Evolutionary conservation across 2,888 invertebrate genomes (phyloP).

Genomic region (Ophioninae sp.): DNA sequence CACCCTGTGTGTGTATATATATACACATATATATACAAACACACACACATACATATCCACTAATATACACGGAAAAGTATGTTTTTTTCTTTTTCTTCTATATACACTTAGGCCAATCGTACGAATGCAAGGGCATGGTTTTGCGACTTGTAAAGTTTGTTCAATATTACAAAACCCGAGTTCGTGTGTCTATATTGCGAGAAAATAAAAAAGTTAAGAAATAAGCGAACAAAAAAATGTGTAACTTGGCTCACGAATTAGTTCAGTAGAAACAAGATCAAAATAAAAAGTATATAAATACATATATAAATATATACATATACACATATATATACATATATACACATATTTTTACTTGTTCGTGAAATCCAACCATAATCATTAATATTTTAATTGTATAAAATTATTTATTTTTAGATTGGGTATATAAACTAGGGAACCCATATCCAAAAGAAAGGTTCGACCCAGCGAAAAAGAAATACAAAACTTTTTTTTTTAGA

Average conservation of each 20-base stretch:
- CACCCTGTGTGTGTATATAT: no score
- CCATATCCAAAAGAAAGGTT: no score
- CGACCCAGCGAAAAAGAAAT: no score
- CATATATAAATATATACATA: conserved; percentile 11
- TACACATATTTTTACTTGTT: no score
- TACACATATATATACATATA: no score
- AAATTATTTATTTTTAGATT: no score
- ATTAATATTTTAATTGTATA: no score
- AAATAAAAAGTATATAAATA: conserved; percentile 52
- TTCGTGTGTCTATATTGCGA: conserved; percentile 45
- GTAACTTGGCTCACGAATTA: conserved; percentile 43
- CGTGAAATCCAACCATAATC: no score
- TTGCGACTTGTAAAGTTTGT: conserved; percentile 56
- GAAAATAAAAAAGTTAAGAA: neutral
- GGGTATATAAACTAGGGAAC: no score
- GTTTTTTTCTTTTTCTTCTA: conserved; percentile 30
- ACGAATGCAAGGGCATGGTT: conserved; percentile 20
- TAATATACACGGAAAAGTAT: conserved; percentile 42
- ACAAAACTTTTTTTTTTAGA: no score
- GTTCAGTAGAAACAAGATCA: conserved; percentile 59
- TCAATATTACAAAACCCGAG: conserved; percentile 44
- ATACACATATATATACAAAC: no score
- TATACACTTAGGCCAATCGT: conserved; percentile 25
- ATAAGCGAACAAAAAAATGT: conserved; percentile 9
- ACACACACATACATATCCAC: no score